Evolutionary conservation across 1,140 invertebrate species (phyloP).

Genomic region (Bombus sibiricus): DNA sequence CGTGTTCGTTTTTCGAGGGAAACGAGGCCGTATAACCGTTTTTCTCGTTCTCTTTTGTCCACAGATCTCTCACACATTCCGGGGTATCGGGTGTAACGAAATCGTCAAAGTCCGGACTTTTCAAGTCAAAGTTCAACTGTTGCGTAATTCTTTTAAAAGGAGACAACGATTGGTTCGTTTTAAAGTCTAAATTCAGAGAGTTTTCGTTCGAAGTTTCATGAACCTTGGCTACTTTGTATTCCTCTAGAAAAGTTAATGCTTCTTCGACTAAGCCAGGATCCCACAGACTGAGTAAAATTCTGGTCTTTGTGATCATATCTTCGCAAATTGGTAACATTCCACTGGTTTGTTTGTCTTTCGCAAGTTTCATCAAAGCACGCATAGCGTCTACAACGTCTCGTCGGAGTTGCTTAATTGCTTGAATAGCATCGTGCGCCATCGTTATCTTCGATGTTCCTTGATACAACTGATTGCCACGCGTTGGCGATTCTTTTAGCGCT

Average conservation of each 20-base stretch:
- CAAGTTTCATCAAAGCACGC: conserved; percentile 88
- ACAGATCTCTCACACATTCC: conserved; percentile 84
- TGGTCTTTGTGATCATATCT: conserved; percentile 90
- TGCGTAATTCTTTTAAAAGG: conserved; percentile 90
- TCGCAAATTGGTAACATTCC: conserved; percentile 91
- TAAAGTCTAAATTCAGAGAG: conserved; percentile 74
- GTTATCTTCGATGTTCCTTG: conserved; percentile 89
- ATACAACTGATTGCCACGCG: conserved; percentile 84
- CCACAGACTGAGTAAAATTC: conserved; percentile 91
- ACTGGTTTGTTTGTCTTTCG: conserved; percentile 87
- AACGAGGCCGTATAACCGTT: conserved; percentile 68
- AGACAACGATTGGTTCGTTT: conserved; percentile 84
- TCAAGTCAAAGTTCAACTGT: conserved; percentile 87
- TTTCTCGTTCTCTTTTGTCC: conserved; percentile 80
- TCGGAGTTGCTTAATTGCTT: conserved; percentile 89
- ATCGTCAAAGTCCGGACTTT: conserved; percentile 88
- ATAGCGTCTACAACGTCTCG: conserved; percentile 91
- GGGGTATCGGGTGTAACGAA: conserved; percentile 88
- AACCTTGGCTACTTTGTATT: conserved; percentile 85
- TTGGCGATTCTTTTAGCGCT: conserved; percentile 90
- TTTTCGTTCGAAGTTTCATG: conserved; percentile 72
- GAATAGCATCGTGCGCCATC: conserved; percentile 90
- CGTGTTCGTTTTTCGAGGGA: conserved; percentile 54
- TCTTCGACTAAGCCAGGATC: conserved; percentile 93
- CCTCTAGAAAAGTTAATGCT: conserved; percentile 91